These are phyloP conservation scores for Prenolepis imparis DNA, from an alignment of 2,888 invertebrate genomes.

Conservation along the genomic window DNA sequence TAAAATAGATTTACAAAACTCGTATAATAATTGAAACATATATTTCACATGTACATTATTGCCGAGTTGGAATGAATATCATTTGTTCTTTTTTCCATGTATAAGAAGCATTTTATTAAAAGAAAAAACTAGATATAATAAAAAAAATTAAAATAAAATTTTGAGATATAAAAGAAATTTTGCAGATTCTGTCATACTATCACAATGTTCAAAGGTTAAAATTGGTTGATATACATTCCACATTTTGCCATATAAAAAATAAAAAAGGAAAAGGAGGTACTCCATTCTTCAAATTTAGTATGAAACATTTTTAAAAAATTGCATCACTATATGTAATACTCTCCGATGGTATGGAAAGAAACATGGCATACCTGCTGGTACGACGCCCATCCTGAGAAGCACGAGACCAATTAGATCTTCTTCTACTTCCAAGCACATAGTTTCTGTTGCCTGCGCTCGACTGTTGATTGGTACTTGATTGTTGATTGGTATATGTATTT, in stretches of 20 bases:
- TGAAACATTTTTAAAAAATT: slow-evolving; percentile 7
- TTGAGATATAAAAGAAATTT: neutral
- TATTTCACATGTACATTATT: neutral
- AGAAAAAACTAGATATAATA: neutral
- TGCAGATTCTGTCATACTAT: neutral
- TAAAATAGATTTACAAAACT: neutral
- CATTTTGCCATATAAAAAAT: neutral
- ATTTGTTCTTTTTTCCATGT: neutral
- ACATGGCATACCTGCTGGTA: slow-evolving; percentile 72
- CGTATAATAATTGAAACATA: neutral
- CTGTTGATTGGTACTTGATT: slow-evolving; percentile 40
- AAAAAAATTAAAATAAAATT: neutral
- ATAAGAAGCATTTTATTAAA: neutral
- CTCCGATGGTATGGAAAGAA: slow-evolving; percentile 51
- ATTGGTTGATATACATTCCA: neutral
- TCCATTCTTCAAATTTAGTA: neutral
- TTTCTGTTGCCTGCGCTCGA: slow-evolving; percentile 61
- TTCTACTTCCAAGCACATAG: slow-evolving; percentile 60
- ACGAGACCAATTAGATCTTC: slow-evolving; percentile 65
- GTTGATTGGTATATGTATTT: slow-evolving; percentile 41
- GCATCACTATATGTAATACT: slow-evolving; percentile 57
- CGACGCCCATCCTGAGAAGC: slow-evolving; percentile 71
- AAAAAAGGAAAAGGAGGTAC: neutral
- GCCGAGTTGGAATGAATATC: neutral
- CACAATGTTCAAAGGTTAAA: neutral